Evolutionary conservation across 2,888 invertebrate genomes (phyloP).

Genomic region (Trichopria drosophilae): DNA sequence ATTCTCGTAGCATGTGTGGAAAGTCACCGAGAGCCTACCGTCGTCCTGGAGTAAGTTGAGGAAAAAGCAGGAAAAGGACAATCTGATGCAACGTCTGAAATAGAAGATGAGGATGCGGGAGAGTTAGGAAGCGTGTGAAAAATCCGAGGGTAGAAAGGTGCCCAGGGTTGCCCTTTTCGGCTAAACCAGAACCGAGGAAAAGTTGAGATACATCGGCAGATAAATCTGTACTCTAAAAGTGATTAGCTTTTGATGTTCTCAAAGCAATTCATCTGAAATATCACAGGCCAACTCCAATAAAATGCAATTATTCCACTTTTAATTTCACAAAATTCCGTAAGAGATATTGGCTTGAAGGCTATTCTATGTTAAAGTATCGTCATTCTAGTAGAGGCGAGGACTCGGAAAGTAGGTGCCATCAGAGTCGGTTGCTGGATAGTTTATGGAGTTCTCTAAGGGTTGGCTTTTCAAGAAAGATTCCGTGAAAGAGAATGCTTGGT

Average conservation of each 20-base stretch:
- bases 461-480: constrained; percentile 18
- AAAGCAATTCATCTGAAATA: neutral
- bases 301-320: too few species aligned
- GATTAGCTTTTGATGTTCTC: too few species aligned
- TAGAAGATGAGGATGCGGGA: constrained; percentile 18
- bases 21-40: constrained; percentile 39
- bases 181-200: neutral
- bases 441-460: constrained; percentile 33
- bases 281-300: too few species aligned
- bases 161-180: constrained; percentile 6
- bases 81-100: constrained; percentile 16
- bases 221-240: neutral
- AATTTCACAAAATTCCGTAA: too few species aligned
- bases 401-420: constrained; percentile 46
- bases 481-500: constrained; percentile 37
- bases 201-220: neutral
- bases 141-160: constrained; percentile 44
- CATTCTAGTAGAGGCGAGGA: constrained; percentile 2
- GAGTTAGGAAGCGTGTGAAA: constrained; percentile 44
- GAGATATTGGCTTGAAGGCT: too few species aligned
- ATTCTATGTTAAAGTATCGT: too few species aligned
- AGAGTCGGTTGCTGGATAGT: constrained; percentile 40
- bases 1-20: constrained; percentile 48
- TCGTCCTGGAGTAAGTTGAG: constrained; percentile 26
- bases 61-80: constrained; percentile 26